These are phyloP conservation scores for Tauraco erythrolophus DNA, from an alignment of 2,113 vertebrate species.

Conservation along the genomic window DNA sequence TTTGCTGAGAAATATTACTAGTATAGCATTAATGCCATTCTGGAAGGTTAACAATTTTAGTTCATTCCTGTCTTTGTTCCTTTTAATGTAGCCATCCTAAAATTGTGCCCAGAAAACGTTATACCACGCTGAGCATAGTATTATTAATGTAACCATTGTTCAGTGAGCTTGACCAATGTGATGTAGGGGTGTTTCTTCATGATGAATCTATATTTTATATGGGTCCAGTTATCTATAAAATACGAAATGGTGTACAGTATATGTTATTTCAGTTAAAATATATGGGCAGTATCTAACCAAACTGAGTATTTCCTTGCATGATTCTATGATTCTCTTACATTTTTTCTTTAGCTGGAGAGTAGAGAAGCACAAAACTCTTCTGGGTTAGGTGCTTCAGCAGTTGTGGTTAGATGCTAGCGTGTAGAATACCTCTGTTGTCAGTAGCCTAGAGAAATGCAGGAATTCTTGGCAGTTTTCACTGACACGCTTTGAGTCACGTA, in stretches of 20 bases:
- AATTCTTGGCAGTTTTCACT: not conserved
- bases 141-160: not conserved
- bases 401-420: not conserved
- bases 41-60: not conserved
- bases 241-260: not conserved
- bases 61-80: not conserved
- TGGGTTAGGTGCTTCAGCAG: not conserved
- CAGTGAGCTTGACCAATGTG: not conserved
- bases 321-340: not conserved
- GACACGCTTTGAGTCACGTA: not conserved
- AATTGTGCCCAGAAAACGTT: not conserved
- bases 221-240: not conserved
- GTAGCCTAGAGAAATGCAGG: not conserved
- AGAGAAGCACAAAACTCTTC: not conserved
- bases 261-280: not conserved
- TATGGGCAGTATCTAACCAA: not conserved
- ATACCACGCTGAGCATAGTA: not conserved
- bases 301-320: not conserved
- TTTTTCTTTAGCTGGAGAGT: not conserved
- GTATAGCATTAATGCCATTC: not conserved
- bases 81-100: not conserved
- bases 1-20: not conserved
- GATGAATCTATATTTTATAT: not conserved
- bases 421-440: not conserved
- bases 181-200: not conserved